A percentile compares a stretch with the other conserved stretches of the same genome.
Conservation (phyloP, 1,140 invertebrate species). For the Lasioglossum baleicum region DNA sequence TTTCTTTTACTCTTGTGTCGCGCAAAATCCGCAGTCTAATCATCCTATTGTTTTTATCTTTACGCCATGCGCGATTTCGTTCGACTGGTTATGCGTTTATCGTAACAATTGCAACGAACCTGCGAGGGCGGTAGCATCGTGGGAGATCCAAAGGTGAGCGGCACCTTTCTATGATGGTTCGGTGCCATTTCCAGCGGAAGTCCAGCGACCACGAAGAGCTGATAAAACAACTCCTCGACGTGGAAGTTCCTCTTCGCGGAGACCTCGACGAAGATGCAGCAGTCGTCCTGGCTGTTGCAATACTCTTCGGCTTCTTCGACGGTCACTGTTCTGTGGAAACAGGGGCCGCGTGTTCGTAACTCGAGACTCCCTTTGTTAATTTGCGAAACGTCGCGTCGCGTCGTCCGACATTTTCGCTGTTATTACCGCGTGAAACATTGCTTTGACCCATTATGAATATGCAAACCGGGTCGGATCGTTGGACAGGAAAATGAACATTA, state of each 20-base stretch:
- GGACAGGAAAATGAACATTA: background rate
- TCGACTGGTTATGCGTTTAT: no score
- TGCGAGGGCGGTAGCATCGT: constrained; percentile 85
- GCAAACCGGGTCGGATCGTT: background rate
- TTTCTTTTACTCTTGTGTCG: no score
- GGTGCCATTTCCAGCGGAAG: constrained; percentile 93
- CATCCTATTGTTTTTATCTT: no score
- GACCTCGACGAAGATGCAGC: constrained; percentile 89
- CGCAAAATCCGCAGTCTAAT: no score
- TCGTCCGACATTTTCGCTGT: background rate
- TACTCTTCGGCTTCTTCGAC: constrained; percentile 86
- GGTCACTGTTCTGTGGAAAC: constrained; percentile 82
- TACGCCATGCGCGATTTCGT: no score
- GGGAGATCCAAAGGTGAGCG: constrained; percentile 83
- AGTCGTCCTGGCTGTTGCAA: constrained; percentile 85
- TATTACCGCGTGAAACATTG: background rate
- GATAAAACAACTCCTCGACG: constrained; percentile 90
- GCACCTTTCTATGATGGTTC: constrained; percentile 89
- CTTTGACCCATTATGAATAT: background rate
- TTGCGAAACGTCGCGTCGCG: background rate
- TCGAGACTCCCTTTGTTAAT: background rate
- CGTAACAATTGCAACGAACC: constrained; percentile 61
- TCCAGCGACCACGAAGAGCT: constrained; percentile 89
- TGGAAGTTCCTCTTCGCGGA: constrained; percentile 89
- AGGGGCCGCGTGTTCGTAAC: constrained; percentile 1